Evolutionary conservation across 2,113 vertebrate species (phyloP).

Genomic region (Syngnathus typhle): DNA sequence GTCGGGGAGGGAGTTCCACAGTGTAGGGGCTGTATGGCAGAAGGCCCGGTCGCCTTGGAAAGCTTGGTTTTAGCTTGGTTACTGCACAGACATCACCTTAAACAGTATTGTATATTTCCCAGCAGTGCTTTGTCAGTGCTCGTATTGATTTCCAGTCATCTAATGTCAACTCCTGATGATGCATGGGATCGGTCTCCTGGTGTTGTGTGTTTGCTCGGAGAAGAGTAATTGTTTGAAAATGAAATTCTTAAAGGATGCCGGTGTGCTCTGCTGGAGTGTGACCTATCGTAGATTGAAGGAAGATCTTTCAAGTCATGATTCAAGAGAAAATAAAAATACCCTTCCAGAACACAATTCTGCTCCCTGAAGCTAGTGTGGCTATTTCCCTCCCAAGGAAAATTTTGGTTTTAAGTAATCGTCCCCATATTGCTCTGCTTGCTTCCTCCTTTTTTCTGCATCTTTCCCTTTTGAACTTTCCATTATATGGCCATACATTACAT

Average conservation of each 20-base stretch:
- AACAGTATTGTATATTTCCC: not conserved
- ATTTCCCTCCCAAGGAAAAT: not conserved
- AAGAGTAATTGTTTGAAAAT: conserved; percentile 17
- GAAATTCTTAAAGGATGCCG: conserved; percentile 27
- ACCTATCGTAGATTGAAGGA: conserved; percentile 14
- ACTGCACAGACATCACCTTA: not conserved
- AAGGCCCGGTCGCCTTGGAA: too few relatives aligned
- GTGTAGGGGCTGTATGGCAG: too few relatives aligned
- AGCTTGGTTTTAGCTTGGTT: too few relatives aligned
- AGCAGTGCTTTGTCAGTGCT: not conserved
- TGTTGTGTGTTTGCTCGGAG: conserved; percentile 4
- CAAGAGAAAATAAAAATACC: conserved; percentile 9
- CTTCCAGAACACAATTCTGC: conserved; percentile 1
- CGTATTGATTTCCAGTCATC: conserved; percentile 2
- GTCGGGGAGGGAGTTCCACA: too few relatives aligned
- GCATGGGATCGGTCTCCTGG: not conserved
- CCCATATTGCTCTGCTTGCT: not conserved
- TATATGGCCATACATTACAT: conserved; percentile 13
- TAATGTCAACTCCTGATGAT: not conserved
- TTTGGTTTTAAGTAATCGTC: not conserved
- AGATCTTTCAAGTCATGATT: conserved; percentile 15
- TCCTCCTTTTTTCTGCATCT: not conserved
- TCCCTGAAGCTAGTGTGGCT: not conserved
- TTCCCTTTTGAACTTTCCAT: not conserved
- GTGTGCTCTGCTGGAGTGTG: conserved; percentile 4